Percentiles rank a stretch among this genome's conserved stretches.
Evolutionary conservation across 2,113 vertebrate species (phyloP).

Genomic region (Pollimyrus isidori): DNA sequence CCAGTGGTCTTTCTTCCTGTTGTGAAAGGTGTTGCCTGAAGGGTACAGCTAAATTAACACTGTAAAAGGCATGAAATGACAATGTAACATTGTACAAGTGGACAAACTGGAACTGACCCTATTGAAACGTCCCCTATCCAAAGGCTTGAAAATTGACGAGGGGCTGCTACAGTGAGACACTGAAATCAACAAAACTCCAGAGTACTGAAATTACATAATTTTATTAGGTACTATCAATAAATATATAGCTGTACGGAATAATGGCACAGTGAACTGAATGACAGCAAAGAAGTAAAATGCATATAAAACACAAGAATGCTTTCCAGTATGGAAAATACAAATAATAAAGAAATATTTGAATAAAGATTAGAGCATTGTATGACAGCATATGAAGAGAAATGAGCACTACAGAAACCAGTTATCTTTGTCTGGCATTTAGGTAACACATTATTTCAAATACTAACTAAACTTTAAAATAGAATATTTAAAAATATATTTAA

Average conservation of each 20-base stretch:
- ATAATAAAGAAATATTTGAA: not conserved
- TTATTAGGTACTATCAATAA: not conserved
- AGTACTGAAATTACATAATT: not conserved
- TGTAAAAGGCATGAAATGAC: not conserved
- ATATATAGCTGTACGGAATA: not conserved
- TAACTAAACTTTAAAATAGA: too few relatives aligned
- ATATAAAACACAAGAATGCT: constrained; percentile 13
- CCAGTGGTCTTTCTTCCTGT: not conserved
- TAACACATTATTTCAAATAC: not conserved
- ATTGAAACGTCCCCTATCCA: not conserved
- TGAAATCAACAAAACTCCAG: not conserved
- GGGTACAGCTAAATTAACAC: not conserved
- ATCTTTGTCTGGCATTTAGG: not conserved
- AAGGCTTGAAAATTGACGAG: not conserved
- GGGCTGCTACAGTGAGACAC: not conserved
- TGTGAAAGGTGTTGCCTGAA: not conserved
- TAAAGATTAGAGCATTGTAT: not conserved
- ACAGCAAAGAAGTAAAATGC: not conserved
- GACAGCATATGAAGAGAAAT: not conserved
- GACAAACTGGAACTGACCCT: not conserved
- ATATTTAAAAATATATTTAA: not conserved
- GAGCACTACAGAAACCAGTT: not conserved
- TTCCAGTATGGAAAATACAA: constrained; percentile 24
- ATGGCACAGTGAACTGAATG: not conserved
- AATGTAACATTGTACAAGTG: not conserved